Base-by-base conservation (phyloP, 2,888 invertebrate genomes). In the Sphinx pinastri region DNA sequence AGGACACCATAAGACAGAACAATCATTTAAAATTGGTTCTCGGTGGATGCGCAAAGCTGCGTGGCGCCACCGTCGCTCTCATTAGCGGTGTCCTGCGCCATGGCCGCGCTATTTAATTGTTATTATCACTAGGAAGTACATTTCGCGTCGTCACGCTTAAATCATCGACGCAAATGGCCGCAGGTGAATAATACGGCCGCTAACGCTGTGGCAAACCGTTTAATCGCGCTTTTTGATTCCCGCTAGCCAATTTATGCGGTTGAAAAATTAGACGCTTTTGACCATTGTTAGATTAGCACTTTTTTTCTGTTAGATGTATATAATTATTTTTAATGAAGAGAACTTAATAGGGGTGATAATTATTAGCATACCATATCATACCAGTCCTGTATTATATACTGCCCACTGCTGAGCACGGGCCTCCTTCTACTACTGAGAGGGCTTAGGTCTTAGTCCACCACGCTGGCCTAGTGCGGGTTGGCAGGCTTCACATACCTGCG, bases 51-150 rank as follows among this genome's bases (percentile, higher is more conserved):
- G 82, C 93, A 87, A 77, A 77, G 84, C 88, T 89, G 84, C 88
- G 81, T 81, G 81, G 88, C 89, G 90, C 91, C 84, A 85, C 88
- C 88, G 91, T 87, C 87, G 90, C 88, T 79, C 90, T 93, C 93
- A 92, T 93, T 93, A 93, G 93, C 80, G 92, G 92, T 91, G 81
- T 81, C 83, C 83, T 79, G 78, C 79, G 77, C 76, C 80, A 81
- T 82, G 83, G 78, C 77, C 78, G 77, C 76, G 79, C 81, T 79
- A 78, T 80, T 84, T 82, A 81, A 82, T 79, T 82, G 78, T 79
- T 81, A 79, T 74, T 78, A 79, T 81, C 75, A 75, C 76, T 79
- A 77, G 77, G 76, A 79, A 79, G 77, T 78, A 31, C 31, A 70
- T 31, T 68, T 63, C 3, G 45, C 47, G 63, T 63, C 63, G 63